These are phyloP conservation scores for Anarsia innoxiella DNA, from an alignment of 2,888 invertebrate species.

Conservation along the genomic window DNA sequence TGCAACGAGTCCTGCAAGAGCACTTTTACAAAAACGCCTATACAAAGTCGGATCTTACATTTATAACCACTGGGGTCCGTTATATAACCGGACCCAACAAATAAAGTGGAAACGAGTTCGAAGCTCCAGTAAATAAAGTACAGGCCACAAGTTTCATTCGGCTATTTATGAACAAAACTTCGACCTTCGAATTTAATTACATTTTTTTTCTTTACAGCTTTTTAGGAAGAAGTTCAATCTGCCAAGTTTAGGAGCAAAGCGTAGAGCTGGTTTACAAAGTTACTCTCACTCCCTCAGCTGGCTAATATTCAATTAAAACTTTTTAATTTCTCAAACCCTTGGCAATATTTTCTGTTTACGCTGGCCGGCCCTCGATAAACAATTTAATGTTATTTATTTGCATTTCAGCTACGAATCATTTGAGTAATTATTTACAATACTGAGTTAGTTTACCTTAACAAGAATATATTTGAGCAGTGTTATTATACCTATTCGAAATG, in stretches of 20 bases:
- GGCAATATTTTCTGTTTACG: conserved; percentile 56
- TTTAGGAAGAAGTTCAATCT: conserved; percentile 37
- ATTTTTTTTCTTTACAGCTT: conserved; percentile 26
- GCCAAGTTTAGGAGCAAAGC: conserved; percentile 32
- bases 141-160: background rate
- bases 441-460: no score
- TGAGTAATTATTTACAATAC: no score
- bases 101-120: no score
- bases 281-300: conserved; percentile 47
- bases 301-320: conserved; percentile 69
- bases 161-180: conserved; percentile 14
- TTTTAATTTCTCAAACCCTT: conserved; percentile 55
- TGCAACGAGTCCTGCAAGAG: no score
- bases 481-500: no score
- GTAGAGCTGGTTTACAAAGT: conserved; percentile 32
- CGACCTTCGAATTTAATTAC: conserved; percentile 35
- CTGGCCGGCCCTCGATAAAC: conserved; percentile 32
- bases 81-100: no score
- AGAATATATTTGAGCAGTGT: no score
- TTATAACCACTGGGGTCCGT: no score
- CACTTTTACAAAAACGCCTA: no score
- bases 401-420: no score
- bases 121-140: background rate
- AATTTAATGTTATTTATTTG: no score
- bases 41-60: no score